Conservation (phyloP, 1,140 invertebrate species). For the Eciton burchellii region DNA sequence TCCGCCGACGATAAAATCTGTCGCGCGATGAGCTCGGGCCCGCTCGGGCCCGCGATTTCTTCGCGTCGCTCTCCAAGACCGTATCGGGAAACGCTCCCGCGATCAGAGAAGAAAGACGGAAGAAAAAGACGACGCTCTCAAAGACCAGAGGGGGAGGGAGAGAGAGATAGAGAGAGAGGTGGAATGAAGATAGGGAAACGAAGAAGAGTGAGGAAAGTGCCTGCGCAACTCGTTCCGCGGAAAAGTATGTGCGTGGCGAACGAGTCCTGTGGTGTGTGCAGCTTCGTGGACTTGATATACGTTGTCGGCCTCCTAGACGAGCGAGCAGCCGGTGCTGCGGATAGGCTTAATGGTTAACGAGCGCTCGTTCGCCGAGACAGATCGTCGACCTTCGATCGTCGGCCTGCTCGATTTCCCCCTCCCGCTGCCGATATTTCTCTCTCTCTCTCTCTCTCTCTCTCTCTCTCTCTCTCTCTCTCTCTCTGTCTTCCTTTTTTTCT, state of each 20-base stretch:
- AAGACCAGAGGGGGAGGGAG: slow-evolving; percentile 2
- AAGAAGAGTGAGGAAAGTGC: slow-evolving; percentile 50
- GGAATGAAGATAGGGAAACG: background rate
- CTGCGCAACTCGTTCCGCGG: slow-evolving; percentile 49
- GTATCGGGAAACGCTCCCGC: background rate
- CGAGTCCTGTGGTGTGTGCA: slow-evolving; percentile 38
- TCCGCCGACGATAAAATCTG: slow-evolving; percentile 74
- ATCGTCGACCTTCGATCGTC: slow-evolving; percentile 59
- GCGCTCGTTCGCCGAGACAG: slow-evolving; percentile 53
- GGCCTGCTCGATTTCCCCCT: slow-evolving; percentile 6
- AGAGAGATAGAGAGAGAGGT: too few relatives aligned
- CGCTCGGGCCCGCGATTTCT: slow-evolving; percentile 28
- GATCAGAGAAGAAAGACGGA: background rate
- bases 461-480: background rate
- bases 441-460: too few relatives aligned
- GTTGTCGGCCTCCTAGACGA: slow-evolving; percentile 54
- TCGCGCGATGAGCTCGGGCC: slow-evolving; percentile 66
- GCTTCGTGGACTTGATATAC: slow-evolving; percentile 46
- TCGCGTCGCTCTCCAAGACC: slow-evolving; percentile 24
- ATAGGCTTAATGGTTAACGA: slow-evolving; percentile 57
- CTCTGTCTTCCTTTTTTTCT: too few relatives aligned
- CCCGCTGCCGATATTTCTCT: background rate
- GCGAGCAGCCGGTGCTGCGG: slow-evolving; percentile 23
- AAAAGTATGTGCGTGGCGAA: slow-evolving; percentile 49
- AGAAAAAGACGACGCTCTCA: background rate